Evolutionary conservation across 2,888 invertebrate genomes (phyloP).

Genomic region (Drosophila cognata): DNA sequence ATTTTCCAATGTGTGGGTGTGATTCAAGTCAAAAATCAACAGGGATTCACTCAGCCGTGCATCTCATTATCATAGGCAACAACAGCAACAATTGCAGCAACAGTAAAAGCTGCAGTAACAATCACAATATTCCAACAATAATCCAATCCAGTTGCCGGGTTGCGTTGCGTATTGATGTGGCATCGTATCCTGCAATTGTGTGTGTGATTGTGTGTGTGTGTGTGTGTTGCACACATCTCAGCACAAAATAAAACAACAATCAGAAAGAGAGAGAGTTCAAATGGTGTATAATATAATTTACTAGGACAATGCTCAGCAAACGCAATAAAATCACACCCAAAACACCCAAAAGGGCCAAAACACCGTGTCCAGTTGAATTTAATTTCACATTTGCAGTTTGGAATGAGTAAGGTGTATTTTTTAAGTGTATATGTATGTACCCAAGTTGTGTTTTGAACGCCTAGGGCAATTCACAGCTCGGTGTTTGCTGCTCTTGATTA

Average conservation of each 20-base stretch:
- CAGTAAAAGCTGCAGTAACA: constrained; percentile 4
- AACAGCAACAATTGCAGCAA: background rate
- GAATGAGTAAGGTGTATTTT: background rate
- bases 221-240: background rate
- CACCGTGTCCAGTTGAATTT: constrained; percentile 6
- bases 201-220: background rate
- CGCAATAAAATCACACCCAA: constrained; percentile 7
- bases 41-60: constrained; percentile 33
- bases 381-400: background rate
- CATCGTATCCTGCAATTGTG: constrained; percentile 24
- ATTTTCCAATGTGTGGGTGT: background rate
- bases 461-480: background rate
- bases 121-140: constrained; percentile 1
- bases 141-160: background rate
- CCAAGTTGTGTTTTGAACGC: constrained; percentile 8
- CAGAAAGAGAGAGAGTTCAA: constrained; percentile 4
- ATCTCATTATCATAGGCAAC: constrained; percentile 30
- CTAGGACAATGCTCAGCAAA: constrained; percentile 23
- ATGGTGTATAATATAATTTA: constrained; percentile 23
- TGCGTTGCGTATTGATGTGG: constrained; percentile 8
- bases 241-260: constrained; percentile 1
- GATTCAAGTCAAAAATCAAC: constrained; percentile 22
- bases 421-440: background rate
- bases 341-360: no score
- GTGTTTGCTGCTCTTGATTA: background rate